Base-by-base conservation (phyloP, 2,888 invertebrate genomes). In the Conistra vaccinii region DNA sequence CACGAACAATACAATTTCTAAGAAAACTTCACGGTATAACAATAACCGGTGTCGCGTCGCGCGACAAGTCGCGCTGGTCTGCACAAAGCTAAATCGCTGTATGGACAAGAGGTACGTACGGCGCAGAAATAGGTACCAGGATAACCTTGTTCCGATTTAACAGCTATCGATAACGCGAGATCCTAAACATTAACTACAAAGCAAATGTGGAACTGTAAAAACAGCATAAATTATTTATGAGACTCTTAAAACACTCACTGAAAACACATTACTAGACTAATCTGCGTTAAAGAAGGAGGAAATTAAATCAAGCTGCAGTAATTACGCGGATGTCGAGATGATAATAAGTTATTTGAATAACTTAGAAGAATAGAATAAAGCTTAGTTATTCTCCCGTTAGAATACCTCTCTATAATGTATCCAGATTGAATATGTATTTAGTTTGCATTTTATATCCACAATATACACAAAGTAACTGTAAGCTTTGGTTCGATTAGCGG, bases 401-500 rank as follows among this genome's bases (percentile, higher is more conserved):
- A 42, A 48, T 72, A 70, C 76, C 72, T 79, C 75, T 73, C 78
- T 81, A 69, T 76, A 76, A 72, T 80, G 69, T 65, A 42, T 51
- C 69, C 35, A 69, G 51, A 71, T 76, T 81, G 75, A 81, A 82
- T 78, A 86, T 87, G 80, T 80, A 87, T 82, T 83, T 76, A 78
- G 75, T 80, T 82, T 78, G 89, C 89, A 90, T 90, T 92, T 90
- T 84, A 90, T 75, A 78, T 75, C 70, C 66, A 84, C 85, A 84
- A 71, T 88, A 88, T 89, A 88, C 87, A 89, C 89, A 90, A 89
- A 88, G 89, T 91, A 91, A 93, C 92, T 88, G 93, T 92, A 90
- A 90, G 90, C 88, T 90, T 91, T 87, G 84, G 90, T 89, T 90
- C 92, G 92, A 93, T 93, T 92, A 94, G 92, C 93, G 91, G 93